Evolutionary conservation across 2,888 invertebrate species (phyloP), one percentile per base, ranked within the genome.

Genomic region (Oscheius sp.): DNA sequence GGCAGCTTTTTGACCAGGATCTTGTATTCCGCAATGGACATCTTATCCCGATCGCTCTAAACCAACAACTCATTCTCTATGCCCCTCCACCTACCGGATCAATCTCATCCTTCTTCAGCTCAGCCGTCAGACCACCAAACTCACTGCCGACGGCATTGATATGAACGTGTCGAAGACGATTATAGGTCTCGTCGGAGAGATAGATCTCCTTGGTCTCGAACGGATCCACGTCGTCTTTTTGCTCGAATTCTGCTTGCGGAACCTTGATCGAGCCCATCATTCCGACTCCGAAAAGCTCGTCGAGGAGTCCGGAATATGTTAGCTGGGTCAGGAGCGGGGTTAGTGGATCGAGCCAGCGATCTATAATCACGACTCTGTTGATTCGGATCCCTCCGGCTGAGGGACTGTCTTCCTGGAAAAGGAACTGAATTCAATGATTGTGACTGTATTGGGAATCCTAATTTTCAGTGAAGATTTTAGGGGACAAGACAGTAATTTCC

Each of bases 251-350:
- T 10, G 62, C 51, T 42, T 76, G 58, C 0, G 77, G 76, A 33
- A 75, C 73, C 71, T 82, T 84, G n/a, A 84, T 75, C 1, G 79
- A 79, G 29, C 79, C 80, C n/a, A 80, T 78, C 76, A 80, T 77
- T 70, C 81, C 76, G 32, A 81, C 73, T n/a, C 78, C 76, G 47
- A 77, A 84, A 3, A 81, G 50, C 32, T 84, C 84, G 71, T 99
- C 99, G 79, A 99, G 94, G 7, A 99, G 92, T 2, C 98, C 99
- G 90, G 97, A 97, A 87, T 98, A 99, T 0, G 98, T 98, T 50
- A 97, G 92, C 89, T 98, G 99, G 0, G 96, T 96, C 0, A 95
- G 93, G 86, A 99, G 91, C 0, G 96, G 95, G 62, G 96, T 94
- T 63, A 98, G 92, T 71, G 96, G 92, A 92, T 99, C 99, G 2